Percentiles rank a stretch among this genome's conserved stretches.
Evolutionary conservation across 2,888 invertebrate species (phyloP).

Genomic region (Dusona sp.): DNA sequence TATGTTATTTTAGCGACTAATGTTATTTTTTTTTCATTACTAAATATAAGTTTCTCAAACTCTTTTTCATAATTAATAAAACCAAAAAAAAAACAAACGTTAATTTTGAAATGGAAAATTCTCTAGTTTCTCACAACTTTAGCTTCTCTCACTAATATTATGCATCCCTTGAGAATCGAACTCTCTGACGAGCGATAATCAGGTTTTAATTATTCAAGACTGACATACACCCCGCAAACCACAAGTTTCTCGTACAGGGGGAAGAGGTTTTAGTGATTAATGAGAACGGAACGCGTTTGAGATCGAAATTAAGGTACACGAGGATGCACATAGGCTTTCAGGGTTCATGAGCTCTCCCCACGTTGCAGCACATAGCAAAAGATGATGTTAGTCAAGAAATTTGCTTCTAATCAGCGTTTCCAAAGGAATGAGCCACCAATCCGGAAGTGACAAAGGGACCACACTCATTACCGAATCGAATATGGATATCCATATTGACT

Average conservation of each 20-base stretch:
- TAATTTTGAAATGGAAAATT: neutral
- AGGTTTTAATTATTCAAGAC: conserved; percentile 66
- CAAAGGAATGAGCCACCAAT: conserved; percentile 7
- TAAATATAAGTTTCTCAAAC: neutral
- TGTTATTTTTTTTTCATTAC: neutral
- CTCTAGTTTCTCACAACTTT: neutral
- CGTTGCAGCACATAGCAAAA: neutral
- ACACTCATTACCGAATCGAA: neutral
- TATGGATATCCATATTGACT: neutral
- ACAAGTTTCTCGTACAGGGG: conserved; percentile 17
- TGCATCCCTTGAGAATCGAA: conserved; percentile 63
- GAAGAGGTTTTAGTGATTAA: conserved; percentile 22
- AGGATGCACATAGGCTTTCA: conserved; percentile 15
- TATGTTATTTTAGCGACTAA: neutral
- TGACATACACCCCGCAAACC: conserved; percentile 14
- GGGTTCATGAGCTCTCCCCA: conserved; percentile 15
- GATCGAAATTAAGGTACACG: conserved; percentile 23
- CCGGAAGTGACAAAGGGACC: conserved; percentile 14
- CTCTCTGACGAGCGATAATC: conserved; percentile 59
- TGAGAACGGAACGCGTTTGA: conserved; percentile 41
- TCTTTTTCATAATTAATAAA: neutral
- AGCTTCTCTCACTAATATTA: neutral
- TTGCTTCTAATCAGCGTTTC: conserved; percentile 21
- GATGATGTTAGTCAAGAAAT: conserved; percentile 6
- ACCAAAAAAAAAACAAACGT: neutral